Evolutionary conservation across 1,140 invertebrate species (phyloP), one percentile per base, ranked within the genome.

Genomic region (Eupeodes corollae): DNA sequence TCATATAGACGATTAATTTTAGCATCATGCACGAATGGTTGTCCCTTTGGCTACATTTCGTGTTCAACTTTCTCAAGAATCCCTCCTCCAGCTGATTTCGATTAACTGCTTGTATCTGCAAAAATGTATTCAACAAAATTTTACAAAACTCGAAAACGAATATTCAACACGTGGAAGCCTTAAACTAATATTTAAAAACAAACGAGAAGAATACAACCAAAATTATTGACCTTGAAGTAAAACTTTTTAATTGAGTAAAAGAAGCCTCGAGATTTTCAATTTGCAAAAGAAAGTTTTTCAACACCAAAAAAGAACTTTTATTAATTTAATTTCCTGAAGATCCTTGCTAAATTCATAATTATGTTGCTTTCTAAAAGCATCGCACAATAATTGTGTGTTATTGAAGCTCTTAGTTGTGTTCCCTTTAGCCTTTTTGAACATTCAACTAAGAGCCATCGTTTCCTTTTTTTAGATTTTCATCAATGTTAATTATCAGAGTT

Each of bases 1-100:
- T 86, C 71, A 87, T 84, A 57, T 88, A 87, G 1, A 80, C 82
- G 5, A 87, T 79, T 48, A 86, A 61, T 66, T 88, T 87, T 5
- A 86, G 69, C 73, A 86, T 85, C 50, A 85, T 79, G 57, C 86
- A 89, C 14, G 84, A 81, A 26, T 80, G 83, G 11, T 83, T 76
- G 52, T 88, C 84, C 38, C 80, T 75, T 44, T 84, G 77, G 1
- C 77, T 75, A 56, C 86, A 89, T 70, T 86, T 86, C 35, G 70
- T 69, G 54, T 84, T 87, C 10, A 89, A 67, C 48, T 85, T 86
- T 14, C 78, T 74, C 45, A 86, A 67, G 5, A 88, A 67, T 9
- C 78, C 73, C 48, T 86, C 83, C 63, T 88, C 85, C 31, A 71
- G 63, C 55, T 63, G 59, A 50, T 58, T 51, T 5, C 57, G 58